These are phyloP conservation scores for Oxystoma pomonae DNA, from an alignment of 2,888 invertebrate genomes.

Conservation along the genomic window DNA sequence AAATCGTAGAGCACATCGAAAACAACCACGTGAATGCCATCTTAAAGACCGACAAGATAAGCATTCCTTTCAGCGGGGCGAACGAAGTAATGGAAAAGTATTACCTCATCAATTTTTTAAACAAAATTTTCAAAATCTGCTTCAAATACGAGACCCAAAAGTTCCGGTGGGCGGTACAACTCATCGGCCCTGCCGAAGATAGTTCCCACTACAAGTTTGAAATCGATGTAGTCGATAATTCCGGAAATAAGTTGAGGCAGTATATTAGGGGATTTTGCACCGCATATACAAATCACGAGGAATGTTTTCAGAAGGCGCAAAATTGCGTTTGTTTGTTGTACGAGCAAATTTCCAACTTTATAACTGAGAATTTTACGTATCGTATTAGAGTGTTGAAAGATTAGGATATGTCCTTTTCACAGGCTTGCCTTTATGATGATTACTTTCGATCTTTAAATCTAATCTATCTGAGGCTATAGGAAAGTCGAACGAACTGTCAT, in stretches of 20 bases:
- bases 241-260: slow-evolving; percentile 26
- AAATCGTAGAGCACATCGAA: slow-evolving; percentile 20
- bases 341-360: slow-evolving; percentile 25
- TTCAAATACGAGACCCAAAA: slow-evolving; percentile 28
- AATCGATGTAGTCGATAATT: slow-evolving; percentile 37
- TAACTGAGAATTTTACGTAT: slow-evolving; percentile 19
- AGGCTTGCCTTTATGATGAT: too few relatives aligned
- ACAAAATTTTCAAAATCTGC: slow-evolving; percentile 34
- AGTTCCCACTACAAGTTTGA: slow-evolving; percentile 35
- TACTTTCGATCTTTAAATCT: too few relatives aligned
- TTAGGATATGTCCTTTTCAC: too few relatives aligned
- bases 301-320: slow-evolving; percentile 19
- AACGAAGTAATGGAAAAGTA: slow-evolving; percentile 15
- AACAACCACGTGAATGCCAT: slow-evolving; percentile 32
- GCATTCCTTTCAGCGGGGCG: slow-evolving; percentile 23
- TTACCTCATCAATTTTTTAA: slow-evolving; percentile 30
- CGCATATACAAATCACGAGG: slow-evolving; percentile 13
- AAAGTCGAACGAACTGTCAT: too few relatives aligned
- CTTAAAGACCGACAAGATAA: slow-evolving; percentile 31
- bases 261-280: slow-evolving; percentile 28
- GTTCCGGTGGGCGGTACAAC: slow-evolving; percentile 37
- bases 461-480: too few relatives aligned
- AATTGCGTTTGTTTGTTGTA: slow-evolving; percentile 19
- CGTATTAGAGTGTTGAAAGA: slow-evolving; percentile 23
- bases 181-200: slow-evolving; percentile 32